Evolutionary conservation across 37 sponge, comb jelly and placozoan genomes (phyloP), one percentile per base, ranked within the genome.

Genomic region (Chondrosia reniformis): DNA sequence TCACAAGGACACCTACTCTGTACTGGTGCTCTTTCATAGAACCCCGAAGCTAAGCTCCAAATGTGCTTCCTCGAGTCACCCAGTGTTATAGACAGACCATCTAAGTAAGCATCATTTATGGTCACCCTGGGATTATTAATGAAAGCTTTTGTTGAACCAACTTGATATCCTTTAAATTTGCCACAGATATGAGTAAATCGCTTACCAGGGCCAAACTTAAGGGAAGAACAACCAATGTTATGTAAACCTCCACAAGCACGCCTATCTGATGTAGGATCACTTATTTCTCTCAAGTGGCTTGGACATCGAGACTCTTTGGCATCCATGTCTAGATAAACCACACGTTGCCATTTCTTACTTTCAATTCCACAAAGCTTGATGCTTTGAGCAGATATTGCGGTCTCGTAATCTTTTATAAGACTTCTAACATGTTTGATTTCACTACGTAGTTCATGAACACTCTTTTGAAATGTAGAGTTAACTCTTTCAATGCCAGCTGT

Each of bases 21-120:
- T 55, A 2, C 33, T 22, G 28, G 5, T 34, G 2, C 38, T 34
- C 28, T 33, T 78, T 57, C 63, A 25, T 78, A 25, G 30, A 13
- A 34, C 2, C 62, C 59, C 10, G 63, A 19, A 25, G 63, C 63
- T 37, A 42, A 78, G 33, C 63, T 59, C 78, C 78, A 78, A 15
- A 78, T 45, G 45, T 78, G 78, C 30, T 78, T 30, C 33, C 78
- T 58, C 1, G 78, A 63, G 38, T 44, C 61, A 22, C 78, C 78
- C 15, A 39, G 56, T 30, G 78, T 78, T 17, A 78, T 78, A 31
- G 78, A 78, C 15, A 78, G 33, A 8, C 78, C 78, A 78, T 78
- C 78, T 21, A 78, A 62, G 61, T 78, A 58, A 15, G 78, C 41
- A 33, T 58, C 28, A 33, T 78, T 57, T 25, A 78, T 78, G 17